phyloP scores from a whole-genome alignment of 2,888 invertebrate species.

The Pheosia gnoma region DNA sequence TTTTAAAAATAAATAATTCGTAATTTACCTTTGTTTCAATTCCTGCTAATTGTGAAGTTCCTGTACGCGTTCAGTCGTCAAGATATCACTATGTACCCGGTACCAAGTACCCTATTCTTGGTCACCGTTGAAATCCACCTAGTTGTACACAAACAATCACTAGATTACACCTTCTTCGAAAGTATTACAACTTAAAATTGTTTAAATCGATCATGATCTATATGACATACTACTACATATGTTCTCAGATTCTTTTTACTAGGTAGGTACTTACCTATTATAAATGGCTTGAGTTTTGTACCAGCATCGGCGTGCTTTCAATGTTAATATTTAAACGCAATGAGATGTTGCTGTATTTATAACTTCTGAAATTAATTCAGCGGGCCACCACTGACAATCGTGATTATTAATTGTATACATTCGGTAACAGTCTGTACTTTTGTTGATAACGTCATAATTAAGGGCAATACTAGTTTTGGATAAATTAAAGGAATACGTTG shows the following conservation, averaged over 20 bases:
- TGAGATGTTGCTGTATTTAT: not conserved
- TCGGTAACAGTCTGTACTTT: not conserved
- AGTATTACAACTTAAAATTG: not conserved
- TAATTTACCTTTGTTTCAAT: too few relatives aligned
- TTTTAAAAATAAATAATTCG: too few relatives aligned
- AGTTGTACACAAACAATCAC: too few relatives aligned
- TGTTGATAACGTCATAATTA: not conserved
- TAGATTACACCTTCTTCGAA: too few relatives aligned
- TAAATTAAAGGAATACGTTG: too few relatives aligned
- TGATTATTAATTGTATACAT: not conserved
- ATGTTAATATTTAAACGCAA: not conserved
- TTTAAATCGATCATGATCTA: not conserved
- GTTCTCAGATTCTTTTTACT: not conserved
- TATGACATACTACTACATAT: not conserved
- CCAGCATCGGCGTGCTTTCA: not conserved
- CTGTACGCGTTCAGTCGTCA: too few relatives aligned
- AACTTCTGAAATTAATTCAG: constrained; percentile 2
- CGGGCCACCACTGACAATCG: not conserved
- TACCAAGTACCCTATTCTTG: too few relatives aligned
- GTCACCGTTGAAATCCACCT: too few relatives aligned
- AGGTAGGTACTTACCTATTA: not conserved
- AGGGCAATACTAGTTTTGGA: not conserved
- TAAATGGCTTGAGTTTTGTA: not conserved
- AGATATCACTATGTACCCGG: too few relatives aligned
- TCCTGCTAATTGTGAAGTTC: too few relatives aligned